Percentiles rank a stretch among this genome's conserved stretches.
Conservation (phyloP, 2,797 vertebrate species). For the Rhodeus uyekii region DNA sequence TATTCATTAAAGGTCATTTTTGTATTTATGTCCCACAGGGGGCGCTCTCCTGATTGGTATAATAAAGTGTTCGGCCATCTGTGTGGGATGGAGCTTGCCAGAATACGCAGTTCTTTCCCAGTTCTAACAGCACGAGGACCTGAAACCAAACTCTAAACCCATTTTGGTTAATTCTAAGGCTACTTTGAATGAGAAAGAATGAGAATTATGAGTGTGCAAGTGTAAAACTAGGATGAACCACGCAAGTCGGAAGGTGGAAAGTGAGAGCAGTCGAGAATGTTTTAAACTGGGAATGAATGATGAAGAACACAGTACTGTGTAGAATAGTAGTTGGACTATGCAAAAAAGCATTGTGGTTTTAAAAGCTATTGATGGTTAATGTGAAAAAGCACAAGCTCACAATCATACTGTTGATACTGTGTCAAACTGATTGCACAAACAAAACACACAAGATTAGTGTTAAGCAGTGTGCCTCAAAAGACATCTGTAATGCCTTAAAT, state of each 20-base stretch:
- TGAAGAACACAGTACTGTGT: neutral
- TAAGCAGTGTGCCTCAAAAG: neutral
- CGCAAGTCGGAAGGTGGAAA: conserved; percentile 4
- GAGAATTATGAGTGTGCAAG: neutral
- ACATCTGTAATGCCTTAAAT: neutral
- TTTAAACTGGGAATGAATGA: neutral
- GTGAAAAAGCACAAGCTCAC: conserved; percentile 30
- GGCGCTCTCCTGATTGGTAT: conserved; percentile 88
- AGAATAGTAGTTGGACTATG: conserved; percentile 11
- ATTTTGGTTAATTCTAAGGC: neutral
- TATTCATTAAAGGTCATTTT: neutral
- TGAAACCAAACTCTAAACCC: conserved; percentile 76
- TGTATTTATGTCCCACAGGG: conserved; percentile 66
- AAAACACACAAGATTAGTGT: too few species aligned
- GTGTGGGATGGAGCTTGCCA: conserved; percentile 83
- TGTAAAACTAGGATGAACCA: neutral
- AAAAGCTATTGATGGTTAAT: conserved; percentile 24
- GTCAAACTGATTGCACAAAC: too few species aligned
- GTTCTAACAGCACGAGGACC: conserved; percentile 70
- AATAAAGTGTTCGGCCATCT: conserved; percentile 86
- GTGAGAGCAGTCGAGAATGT: neutral
- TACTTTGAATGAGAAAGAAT: neutral
- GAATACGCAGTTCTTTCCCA: conserved; percentile 84
- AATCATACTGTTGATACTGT: neutral
- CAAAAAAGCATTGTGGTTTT: neutral